Percentiles rank a stretch among this genome's conserved stretches.
Evolutionary conservation across 1,140 invertebrate genomes (phyloP).

Genomic region (Arctopsyche grandis): DNA sequence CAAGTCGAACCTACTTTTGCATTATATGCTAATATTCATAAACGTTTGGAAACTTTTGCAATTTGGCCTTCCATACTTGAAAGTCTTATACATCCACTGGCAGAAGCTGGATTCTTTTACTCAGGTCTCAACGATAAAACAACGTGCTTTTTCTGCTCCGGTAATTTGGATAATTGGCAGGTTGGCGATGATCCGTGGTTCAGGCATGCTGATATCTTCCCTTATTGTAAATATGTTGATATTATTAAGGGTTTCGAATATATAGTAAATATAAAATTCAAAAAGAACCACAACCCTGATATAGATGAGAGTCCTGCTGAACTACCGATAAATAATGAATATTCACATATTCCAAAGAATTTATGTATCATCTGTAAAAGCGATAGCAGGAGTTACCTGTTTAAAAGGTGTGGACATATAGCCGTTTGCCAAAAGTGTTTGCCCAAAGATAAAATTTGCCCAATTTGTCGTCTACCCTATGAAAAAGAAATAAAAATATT

Average conservation of each 20-base stretch:
- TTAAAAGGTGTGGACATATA: not conserved
- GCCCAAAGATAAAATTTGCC: not conserved
- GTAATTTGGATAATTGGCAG: constrained; percentile 89
- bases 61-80: constrained; percentile 80
- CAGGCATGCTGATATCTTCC: constrained; percentile 88
- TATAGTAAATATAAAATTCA: not conserved
- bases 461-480: not conserved
- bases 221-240: constrained; percentile 79
- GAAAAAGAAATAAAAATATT: not conserved
- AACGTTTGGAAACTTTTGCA: constrained; percentile 75
- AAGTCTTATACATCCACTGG: constrained; percentile 79
- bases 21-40: constrained; percentile 70
- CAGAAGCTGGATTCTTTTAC: constrained; percentile 91
- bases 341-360: not conserved
- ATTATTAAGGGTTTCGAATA: constrained; percentile 70
- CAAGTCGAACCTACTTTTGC: constrained; percentile 61
- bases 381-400: not conserved
- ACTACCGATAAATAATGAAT: not conserved
- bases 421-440: not conserved
- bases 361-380: not conserved
- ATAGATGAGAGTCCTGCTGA: not conserved
- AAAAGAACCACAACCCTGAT: not conserved
- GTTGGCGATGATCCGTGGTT: constrained; percentile 86
- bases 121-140: constrained; percentile 85
- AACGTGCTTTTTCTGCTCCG: constrained; percentile 86